Evolutionary conservation across 2,888 invertebrate genomes (phyloP), one percentile per base, ranked within the genome.

Genomic region (Dryobota labecula): DNA sequence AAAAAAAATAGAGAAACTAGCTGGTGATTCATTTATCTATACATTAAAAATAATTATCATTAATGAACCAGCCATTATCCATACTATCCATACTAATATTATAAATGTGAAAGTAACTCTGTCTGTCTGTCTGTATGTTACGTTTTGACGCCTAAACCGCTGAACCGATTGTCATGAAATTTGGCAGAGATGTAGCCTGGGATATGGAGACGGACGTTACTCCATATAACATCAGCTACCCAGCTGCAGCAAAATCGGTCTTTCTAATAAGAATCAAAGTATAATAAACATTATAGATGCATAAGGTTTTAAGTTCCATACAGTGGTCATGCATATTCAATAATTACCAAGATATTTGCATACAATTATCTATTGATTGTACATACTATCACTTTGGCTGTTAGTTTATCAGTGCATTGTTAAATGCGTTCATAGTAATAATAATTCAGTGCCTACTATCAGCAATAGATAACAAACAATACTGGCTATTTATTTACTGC

Each of bases 391-490:
- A 69, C 36, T 49, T n/a, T 38, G 18, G 49, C 36, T 41, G 45
- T 41, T 36, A 53, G 15, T 36, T 73, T 74, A 80, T 74, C 65
- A 68, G 61, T 62, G 54, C 64, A 68, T 45, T 54, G 43, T 56
- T 68, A 68, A 57, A 64, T 64, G 38, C 51, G 51, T 64, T 78
- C 57, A 33, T 65, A 54, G 63, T 51, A 62, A 70, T 47, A 70
- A 62, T 70, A 51, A 69, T 49, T 70, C 49, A 66, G 70, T 60
- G 57, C 20, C 33, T 43, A 57, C 8, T 80, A 65, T 64, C 64
- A 49, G 61, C 18, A 66, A 43, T 56, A 64, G 68, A 69, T 83
- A 81, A 63, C 60, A 67, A 33, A 53, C n/a, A 51, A 67, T 38
- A 64, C 11, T 56, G 51, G 38, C 36, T 38, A 15, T 63, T n/a